Percentiles rank a stretch among this genome's conserved stretches.
These are phyloP conservation scores for Vanessa atalanta DNA, from an alignment of 1,140 invertebrate genomes.

Conservation along the genomic window DNA sequence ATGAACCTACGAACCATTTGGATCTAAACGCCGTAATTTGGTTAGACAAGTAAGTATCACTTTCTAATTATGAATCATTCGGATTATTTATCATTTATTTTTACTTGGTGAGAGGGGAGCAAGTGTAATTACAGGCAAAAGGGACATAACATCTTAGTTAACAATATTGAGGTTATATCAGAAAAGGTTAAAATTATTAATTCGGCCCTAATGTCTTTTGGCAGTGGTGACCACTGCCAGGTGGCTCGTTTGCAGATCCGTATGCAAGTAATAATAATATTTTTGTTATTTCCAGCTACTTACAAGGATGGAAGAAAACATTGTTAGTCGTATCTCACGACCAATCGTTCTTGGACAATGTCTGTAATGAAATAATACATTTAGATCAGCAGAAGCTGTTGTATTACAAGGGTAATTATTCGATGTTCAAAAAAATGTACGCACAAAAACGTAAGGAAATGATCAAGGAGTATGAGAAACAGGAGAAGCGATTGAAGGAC, in stretches of 20 bases:
- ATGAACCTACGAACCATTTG: slow-evolving; percentile 97
- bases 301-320: slow-evolving; percentile 99
- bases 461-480: slow-evolving; percentile 99
- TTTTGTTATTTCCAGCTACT: slow-evolving; percentile 83
- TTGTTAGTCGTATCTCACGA: slow-evolving; percentile 99
- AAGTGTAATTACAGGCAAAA: background rate
- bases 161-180: too few species aligned
- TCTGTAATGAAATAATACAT: slow-evolving; percentile 99
- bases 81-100: background rate
- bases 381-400: slow-evolving; percentile 96
- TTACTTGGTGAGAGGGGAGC: too few species aligned
- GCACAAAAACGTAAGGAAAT: slow-evolving; percentile 97
- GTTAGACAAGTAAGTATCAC: slow-evolving; percentile 93
- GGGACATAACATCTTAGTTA: too few species aligned
- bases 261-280: background rate
- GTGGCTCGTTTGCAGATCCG: too few species aligned
- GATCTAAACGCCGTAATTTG: slow-evolving; percentile 99
- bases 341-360: slow-evolving; percentile 99
- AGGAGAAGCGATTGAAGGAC: slow-evolving; percentile 96
- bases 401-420: slow-evolving; percentile 99
- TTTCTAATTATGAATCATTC: slow-evolving; percentile 7
- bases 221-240: too few species aligned
- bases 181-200: too few species aligned
- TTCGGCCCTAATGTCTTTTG: too few species aligned
- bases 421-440: slow-evolving; percentile 99